Evolutionary conservation across 2,797 vertebrate species (phyloP), one percentile per base, ranked within the genome.

Genomic region (Sarcoramphus papa): DNA sequence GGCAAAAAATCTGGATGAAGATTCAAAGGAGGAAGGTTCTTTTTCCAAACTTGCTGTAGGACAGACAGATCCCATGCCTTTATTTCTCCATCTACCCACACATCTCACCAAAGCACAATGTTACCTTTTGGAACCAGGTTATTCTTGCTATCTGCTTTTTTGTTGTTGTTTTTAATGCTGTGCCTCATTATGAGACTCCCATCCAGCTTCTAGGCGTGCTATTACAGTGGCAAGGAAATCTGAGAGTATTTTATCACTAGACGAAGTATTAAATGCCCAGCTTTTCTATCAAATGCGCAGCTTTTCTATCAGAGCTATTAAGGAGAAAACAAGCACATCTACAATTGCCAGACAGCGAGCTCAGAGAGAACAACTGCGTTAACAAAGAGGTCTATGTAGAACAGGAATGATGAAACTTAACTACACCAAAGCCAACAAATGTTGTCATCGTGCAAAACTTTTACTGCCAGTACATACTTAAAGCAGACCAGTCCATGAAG

Each of bases 301-400:
- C 31, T 87, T 91, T 92, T 85, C 60, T 73, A 22, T 27, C 85
- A 88, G 28, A 75, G 25, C 28, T 56, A 30, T 14, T 74, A 50
- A 51, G 73, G 57, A 77, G 37, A 54, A 59, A 75, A 70, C 48
- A 88, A 74, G 47, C 31, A 68, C 35, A 62, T 64, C n/a, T 60
- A 40, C 43, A 85, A 79, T 3, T 37, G 75, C 37, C 73, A 77
- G 43, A n/a, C 37, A 54, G 60, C 12, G 31, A 69, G 3, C 37
- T 78, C 37, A 8, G 62, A 70, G 56, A 35, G 10, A 74, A 47
- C 33, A 86, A 78, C 67, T 84, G 77, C 91, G 74, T 65, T 70
- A 93, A 95, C 85, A 95, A 70, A 93, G 91, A 93, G 53, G 17
- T 40, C 79, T 93, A 2, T 73, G 65, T 89, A 77, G 22, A 90